Percentiles rank a stretch among this genome's conserved stretches.
Evolutionary conservation across 1,140 invertebrate species (phyloP).

Genomic region (Apolygus lucorum): DNA sequence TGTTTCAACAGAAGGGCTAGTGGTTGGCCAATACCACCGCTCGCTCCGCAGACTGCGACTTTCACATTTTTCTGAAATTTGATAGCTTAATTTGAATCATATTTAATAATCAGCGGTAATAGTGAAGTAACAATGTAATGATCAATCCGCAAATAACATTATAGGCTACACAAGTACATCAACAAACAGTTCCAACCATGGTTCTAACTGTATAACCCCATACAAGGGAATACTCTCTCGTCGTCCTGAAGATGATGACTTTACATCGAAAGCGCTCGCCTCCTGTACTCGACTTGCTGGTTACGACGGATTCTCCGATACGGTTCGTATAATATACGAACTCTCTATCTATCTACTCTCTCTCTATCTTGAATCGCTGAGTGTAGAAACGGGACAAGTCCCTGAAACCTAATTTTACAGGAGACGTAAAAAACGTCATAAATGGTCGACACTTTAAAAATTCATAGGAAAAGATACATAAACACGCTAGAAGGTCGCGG

Average conservation of each 20-base stretch:
- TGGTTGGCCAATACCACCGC: conserved; percentile 97
- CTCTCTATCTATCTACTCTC: background rate
- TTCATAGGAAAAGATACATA: no score
- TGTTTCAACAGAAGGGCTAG: conserved; percentile 91
- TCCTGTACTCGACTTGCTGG: no score
- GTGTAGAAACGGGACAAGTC: no score
- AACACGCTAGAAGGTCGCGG: no score
- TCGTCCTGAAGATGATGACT: no score
- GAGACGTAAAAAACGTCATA: no score
- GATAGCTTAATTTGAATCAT: background rate
- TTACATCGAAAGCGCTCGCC: no score
- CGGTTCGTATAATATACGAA: no score
- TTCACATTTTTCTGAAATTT: conserved; percentile 44
- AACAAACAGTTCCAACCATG: background rate
- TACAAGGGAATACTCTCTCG: background rate
- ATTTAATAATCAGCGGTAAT: background rate
- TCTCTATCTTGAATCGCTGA: no score
- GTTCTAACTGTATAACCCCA: background rate
- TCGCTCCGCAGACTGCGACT: conserved; percentile 92
- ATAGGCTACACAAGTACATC: background rate
- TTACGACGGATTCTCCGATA: no score
- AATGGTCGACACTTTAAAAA: no score
- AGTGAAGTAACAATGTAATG: background rate
- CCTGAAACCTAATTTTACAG: no score
- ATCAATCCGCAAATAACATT: background rate